These are phyloP conservation scores for Caloenas nicobarica DNA, from an alignment of 2,113 vertebrate species.

Conservation along the genomic window DNA sequence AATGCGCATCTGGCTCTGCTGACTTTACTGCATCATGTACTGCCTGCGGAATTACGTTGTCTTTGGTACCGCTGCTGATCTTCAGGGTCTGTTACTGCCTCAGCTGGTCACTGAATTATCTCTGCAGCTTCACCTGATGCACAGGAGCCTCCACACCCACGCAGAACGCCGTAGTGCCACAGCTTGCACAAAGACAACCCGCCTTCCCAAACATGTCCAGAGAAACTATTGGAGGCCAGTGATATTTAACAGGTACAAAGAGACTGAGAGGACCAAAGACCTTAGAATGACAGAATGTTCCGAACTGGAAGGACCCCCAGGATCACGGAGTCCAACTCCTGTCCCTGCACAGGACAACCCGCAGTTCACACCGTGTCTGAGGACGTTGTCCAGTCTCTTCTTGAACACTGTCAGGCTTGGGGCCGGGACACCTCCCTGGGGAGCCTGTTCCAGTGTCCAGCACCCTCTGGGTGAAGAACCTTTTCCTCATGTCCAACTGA, in stretches of 20 bases:
- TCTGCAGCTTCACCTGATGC: background rate
- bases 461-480: too few species aligned
- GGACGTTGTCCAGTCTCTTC: too few species aligned
- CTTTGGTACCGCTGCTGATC: background rate
- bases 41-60: background rate
- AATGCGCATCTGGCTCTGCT: background rate
- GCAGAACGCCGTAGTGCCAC: fast-evolving
- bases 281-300: too few species aligned
- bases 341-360: too few species aligned
- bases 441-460: too few species aligned
- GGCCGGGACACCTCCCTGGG: too few species aligned
- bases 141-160: background rate
- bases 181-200: background rate
- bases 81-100: background rate
- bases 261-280: background rate
- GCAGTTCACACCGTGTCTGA: too few species aligned
- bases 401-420: too few species aligned
- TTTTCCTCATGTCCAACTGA: too few species aligned
- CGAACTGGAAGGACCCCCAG: too few species aligned
- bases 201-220: background rate
- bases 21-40: background rate
- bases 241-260: background rate
- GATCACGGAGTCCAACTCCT: too few species aligned
- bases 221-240: fast-evolving
- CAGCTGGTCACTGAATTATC: background rate